Evolutionary conservation across 2,113 vertebrate genomes (phyloP), one percentile per base, ranked within the genome.

Genomic region (Andinoacara biseriatus): DNA sequence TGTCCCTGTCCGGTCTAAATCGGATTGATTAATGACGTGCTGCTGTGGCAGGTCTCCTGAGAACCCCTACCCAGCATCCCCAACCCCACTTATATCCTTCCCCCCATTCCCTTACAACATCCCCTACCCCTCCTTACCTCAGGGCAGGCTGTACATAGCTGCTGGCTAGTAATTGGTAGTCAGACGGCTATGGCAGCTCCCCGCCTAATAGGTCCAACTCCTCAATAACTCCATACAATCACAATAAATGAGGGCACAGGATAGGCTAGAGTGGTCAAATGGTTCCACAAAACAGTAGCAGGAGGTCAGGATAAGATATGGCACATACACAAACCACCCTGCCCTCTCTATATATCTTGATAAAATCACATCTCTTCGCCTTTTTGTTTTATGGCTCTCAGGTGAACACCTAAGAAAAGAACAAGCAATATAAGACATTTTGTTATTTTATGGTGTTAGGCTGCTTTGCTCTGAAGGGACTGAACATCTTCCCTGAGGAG

Each of bases 1-100:
- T 93, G 93, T 96, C 93, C 93, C 94, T 93, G 94, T 96, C 94
- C 91, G 61, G 85, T 86, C 94, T 95, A 95, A 95, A 95, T 95
- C 93, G 90, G 94, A 95, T 95, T 95, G 95, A 96, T 96, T 96
- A 96, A 94, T 88, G 89, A 91, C 76, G 38, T 78, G 88, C 91
- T 92, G 90, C 92, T 94, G 90, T 93, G 92, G 93, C 90, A 90
- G 90, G 92, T 94, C 95, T 94, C 93, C 78, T 81, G 94, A 93
- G 94, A 91, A 89, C 62, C 82, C 76, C 49, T 29, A 38, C 79
- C 57, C 76, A 46, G 43, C 69, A 56, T 78, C n/a, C 38, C 26
- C 40, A 46, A 29, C 58, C 72, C 65, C 82, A 61, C 24, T 43
- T 40, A 33, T 69, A 54, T 46, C 60, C 75, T 62, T 58, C 75